These are phyloP conservation scores for Prinia subflava DNA, from an alignment of 2,113 vertebrate genomes.

Conservation along the genomic window DNA sequence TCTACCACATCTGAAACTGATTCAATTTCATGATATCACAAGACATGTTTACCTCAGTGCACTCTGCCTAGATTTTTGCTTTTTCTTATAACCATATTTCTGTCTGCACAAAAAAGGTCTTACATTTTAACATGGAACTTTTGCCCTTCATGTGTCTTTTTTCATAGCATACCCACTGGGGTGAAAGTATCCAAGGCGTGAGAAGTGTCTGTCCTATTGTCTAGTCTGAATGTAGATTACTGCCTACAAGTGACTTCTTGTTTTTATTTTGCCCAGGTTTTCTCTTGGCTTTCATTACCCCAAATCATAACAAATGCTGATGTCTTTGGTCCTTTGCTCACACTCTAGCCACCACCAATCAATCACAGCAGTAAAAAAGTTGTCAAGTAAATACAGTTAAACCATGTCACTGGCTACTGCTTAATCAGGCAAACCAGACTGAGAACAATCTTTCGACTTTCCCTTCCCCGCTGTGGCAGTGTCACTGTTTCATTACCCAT, in stretches of 20 bases:
- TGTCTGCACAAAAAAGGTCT: not conserved
- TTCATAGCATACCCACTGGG: not conserved
- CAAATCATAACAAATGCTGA: not conserved
- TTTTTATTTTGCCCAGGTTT: conserved; percentile 6
- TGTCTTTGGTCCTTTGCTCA: conserved; percentile 7
- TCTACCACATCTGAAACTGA: conserved; percentile 40
- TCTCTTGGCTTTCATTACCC: not conserved
- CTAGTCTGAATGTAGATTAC: conserved; percentile 46
- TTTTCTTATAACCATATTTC: conserved; percentile 19
- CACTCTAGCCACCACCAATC: not conserved
- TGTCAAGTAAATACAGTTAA: not conserved
- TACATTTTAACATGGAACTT: not conserved
- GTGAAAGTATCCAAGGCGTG: conserved; percentile 1
- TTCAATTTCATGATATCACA: conserved; percentile 31
- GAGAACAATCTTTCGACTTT: not conserved
- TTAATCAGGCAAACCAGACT: conserved; percentile 13
- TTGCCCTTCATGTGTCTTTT: not conserved
- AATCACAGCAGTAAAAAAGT: not conserved
- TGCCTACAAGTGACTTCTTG: not conserved
- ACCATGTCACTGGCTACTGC: not conserved
- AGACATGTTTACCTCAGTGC: not conserved
- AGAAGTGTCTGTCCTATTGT: conserved; percentile 39
- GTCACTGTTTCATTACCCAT: not conserved
- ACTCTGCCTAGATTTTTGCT: not conserved
- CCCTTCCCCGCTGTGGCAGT: not conserved